Conservation (phyloP, 2,113 vertebrate genomes). For the Antidorcas marsupialis region DNA sequence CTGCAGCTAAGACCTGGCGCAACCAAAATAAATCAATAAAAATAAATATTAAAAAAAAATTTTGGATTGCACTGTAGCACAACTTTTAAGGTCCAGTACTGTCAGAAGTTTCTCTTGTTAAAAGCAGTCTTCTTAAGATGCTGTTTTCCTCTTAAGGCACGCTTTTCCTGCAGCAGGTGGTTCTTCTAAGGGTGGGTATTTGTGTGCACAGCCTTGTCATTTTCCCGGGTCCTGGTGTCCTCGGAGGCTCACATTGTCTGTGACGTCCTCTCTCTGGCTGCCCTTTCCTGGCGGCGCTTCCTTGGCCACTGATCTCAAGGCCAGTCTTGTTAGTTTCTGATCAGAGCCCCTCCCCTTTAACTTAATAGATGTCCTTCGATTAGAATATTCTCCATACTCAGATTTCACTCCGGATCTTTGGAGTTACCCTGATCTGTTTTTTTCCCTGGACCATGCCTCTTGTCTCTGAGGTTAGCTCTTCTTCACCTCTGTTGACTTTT, state of each 20-base stretch:
- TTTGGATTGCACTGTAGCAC: neutral
- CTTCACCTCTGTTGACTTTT: neutral
- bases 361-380: neutral
- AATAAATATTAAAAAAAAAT: neutral
- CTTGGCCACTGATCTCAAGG: neutral
- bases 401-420: neutral
- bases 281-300: neutral
- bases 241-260: neutral
- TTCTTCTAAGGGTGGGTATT: neutral
- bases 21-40: neutral
- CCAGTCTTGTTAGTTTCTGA: neutral
- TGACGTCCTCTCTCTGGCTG: neutral
- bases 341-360: neutral
- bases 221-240: neutral
- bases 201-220: neutral
- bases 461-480: neutral
- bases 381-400: neutral
- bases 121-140: neutral
- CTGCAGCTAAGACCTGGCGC: neutral
- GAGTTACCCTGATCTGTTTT: neutral
- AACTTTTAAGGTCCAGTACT: neutral
- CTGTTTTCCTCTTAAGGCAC: neutral
- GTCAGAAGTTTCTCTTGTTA: neutral
- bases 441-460: neutral
- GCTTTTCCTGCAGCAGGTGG: neutral